Base-by-base conservation (phyloP, 2,888 invertebrate genomes). In the Parnassius orleans region DNA sequence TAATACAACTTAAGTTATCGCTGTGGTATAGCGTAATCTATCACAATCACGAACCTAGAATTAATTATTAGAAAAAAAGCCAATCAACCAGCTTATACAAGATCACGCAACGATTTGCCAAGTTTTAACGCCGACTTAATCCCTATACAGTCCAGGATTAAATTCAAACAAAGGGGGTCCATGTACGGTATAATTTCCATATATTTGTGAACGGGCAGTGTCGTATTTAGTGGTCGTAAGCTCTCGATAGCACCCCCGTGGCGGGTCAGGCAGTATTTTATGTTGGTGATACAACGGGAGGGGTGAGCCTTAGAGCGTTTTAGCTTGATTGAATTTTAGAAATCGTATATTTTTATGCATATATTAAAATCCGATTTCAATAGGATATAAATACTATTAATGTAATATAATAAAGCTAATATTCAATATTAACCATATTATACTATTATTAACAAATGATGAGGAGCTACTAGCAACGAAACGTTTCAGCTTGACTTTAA, bases 111-210 rank as follows among this genome's bases (percentile, higher is more conserved):
- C 63, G 55, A 63, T 63, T 63, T 59, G 59, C 58, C 63, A 63
- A 63, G 63, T 63, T 63, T 47, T 44, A 55, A 12, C 55, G 51
- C 51, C 11, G 12, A 19, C 52, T 11, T 57, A 59, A 53, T 59
- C 59, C 63, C 47, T 46, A 51, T 33, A 59, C 54, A 55, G 47
- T 74, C 77, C 70, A 24, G 78, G 80, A 77, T 79, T 77, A 77
- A 74, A 68, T 69, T 73, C 72, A 72, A 75, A 76, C 76, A 74
- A 71, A 72, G 75, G 71, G 72, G 71, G 65, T 57, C 69, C 70
- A 63, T 67, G 71, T 72, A 66, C 66, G 66, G 76, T 72, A 77
- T 75, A 77, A 78, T 80, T 80, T 79, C 78, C 78, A 76, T 80
- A 80, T 75, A 78, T 80, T 76, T 76, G 75, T 69, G 68, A 67